Percentiles rank a stretch among this genome's conserved stretches.
Conservation (phyloP, 64 coral and sea anemone genomes). For the Montipora cactus region DNA sequence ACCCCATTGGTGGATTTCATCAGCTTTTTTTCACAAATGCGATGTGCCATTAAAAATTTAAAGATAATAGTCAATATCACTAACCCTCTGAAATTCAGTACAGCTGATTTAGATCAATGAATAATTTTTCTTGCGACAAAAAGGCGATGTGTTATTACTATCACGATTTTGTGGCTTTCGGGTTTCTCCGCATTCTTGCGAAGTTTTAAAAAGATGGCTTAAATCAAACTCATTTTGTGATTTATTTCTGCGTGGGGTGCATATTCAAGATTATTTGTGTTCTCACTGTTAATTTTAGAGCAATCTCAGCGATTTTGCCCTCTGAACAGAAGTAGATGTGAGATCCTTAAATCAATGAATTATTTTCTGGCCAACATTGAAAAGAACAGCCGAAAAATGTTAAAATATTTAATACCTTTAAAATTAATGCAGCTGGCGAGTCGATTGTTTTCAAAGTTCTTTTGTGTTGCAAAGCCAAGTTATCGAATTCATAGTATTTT, state of each 20-base stretch:
- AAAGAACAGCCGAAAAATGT: not conserved
- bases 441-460: not conserved
- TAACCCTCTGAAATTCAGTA: not conserved
- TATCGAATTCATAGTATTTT: not conserved
- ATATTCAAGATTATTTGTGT: not conserved
- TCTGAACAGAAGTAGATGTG: not conserved
- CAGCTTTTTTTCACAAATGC: not conserved
- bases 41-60: not conserved
- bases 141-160: constrained; percentile 3
- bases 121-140: constrained; percentile 1
- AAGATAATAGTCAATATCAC: not conserved
- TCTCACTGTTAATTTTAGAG: not conserved
- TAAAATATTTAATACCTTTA: not conserved
- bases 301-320: not conserved
- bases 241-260: not conserved
- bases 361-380: not conserved
- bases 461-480: not conserved
- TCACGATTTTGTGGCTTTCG: not conserved
- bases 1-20: not conserved
- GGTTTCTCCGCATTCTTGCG: not conserved
- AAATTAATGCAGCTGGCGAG: not conserved
- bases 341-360: not conserved
- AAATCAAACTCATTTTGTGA: not conserved
- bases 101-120: constrained; percentile 4
- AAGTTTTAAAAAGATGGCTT: no score